A percentile compares a stretch with the other conserved stretches of the same genome.
Conservation (phyloP, 2,797 vertebrate genomes). For the Pantherophis vulpinus region DNA sequence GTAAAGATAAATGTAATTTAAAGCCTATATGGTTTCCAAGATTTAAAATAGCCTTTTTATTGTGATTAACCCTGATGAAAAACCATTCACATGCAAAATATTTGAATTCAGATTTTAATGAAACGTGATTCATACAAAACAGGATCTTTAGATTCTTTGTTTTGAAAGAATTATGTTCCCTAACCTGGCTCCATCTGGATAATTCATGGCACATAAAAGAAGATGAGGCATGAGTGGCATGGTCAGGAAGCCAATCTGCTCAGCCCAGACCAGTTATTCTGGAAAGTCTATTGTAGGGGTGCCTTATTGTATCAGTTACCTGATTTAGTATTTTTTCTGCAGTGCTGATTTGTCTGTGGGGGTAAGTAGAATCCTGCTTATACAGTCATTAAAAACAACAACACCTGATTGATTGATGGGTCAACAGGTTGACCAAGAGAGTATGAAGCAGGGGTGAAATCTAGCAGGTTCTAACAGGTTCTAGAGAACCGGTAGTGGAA, state of each 20-base stretch:
- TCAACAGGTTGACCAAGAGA: not conserved
- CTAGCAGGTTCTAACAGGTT: too few relatives aligned
- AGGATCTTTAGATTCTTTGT: constrained; percentile 8
- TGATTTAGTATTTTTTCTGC: not conserved
- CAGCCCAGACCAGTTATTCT: not conserved
- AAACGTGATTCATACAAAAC: constrained; percentile 37
- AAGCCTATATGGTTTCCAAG: constrained; percentile 51
- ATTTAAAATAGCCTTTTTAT: constrained; percentile 45
- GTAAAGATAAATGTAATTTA: constrained; percentile 64
- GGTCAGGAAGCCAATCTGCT: not conserved
- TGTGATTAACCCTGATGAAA: constrained; percentile 44
- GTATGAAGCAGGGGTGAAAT: not conserved
- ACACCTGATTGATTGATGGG: not conserved
- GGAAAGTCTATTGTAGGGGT: not conserved
- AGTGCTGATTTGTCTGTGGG: not conserved
- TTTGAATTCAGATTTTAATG: constrained; percentile 58
- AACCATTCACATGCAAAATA: constrained; percentile 55
- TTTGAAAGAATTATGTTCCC: not conserved
- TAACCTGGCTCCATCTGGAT: not conserved
- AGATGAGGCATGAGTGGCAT: not conserved
- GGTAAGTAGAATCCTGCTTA: not conserved
- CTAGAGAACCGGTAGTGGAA: too few relatives aligned
- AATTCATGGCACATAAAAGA: not conserved
- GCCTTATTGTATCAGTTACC: not conserved
- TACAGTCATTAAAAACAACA: not conserved